Conservation (phyloP, 2,888 invertebrate genomes). For the Tridacna crocea region DNA sequence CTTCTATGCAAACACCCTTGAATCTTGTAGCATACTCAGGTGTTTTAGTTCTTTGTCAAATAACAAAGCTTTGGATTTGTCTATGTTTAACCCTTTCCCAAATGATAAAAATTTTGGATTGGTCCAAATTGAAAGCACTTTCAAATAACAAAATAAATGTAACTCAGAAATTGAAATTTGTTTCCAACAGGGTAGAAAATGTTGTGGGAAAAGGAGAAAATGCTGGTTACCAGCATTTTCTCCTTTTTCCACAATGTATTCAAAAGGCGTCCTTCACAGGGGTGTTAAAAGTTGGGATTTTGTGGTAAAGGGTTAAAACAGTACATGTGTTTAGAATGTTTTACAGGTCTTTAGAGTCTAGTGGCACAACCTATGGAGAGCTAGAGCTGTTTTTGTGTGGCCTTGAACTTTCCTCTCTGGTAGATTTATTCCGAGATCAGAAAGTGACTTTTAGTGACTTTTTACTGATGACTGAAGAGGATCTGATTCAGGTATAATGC, state of each 20-base stretch:
- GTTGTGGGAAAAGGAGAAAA: too few relatives aligned
- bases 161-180: too few relatives aligned
- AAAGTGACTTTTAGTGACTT: slow-evolving; percentile 82
- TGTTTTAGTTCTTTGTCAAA: too few relatives aligned
- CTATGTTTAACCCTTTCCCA: too few relatives aligned
- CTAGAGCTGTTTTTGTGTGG: slow-evolving; percentile 84
- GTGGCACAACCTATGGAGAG: slow-evolving; percentile 79
- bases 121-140: too few relatives aligned
- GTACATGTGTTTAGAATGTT: background rate
- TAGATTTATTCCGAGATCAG: slow-evolving; percentile 81
- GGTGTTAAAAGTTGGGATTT: too few relatives aligned
- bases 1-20: too few relatives aligned
- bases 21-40: too few relatives aligned
- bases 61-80: too few relatives aligned
- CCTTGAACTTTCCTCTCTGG: slow-evolving; percentile 79
- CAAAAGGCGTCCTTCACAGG: background rate
- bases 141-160: too few relatives aligned
- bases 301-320: background rate
- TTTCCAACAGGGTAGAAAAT: too few relatives aligned
- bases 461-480: slow-evolving; percentile 82
- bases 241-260: background rate
- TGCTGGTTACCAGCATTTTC: background rate
- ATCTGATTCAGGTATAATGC: slow-evolving; percentile 80
- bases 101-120: too few relatives aligned
- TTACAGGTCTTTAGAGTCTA: slow-evolving; percentile 39